These are phyloP conservation scores for Crocuta crocuta DNA, from an alignment of 2,113 vertebrate genomes.

Conservation along the genomic window DNA sequence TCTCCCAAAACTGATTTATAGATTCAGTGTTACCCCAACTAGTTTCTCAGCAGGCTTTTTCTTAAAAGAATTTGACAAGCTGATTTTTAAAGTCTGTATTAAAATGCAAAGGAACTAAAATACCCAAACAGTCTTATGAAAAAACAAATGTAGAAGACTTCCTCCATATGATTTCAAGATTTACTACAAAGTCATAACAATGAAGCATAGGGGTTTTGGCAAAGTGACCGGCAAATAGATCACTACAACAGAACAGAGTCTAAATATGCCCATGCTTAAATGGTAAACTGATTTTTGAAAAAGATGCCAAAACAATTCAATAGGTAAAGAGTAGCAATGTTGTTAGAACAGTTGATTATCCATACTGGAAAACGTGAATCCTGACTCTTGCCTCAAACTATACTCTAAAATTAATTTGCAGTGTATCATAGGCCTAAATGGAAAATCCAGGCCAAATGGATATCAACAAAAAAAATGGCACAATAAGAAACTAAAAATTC, in stretches of 20 bases:
- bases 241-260: background rate
- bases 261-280: background rate
- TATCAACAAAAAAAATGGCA: background rate
- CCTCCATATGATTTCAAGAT: background rate
- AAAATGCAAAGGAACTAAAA: background rate
- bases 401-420: background rate
- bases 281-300: background rate
- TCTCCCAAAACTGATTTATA: background rate
- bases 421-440: background rate
- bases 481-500: background rate
- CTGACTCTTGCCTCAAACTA: background rate
- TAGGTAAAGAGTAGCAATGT: background rate
- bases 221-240: background rate
- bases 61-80: background rate
- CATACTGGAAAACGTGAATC: background rate
- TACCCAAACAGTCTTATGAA: background rate
- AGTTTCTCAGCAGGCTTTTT: background rate
- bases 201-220: background rate
- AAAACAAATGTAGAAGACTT: background rate
- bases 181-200: background rate
- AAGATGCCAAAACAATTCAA: background rate
- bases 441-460: background rate
- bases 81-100: background rate
- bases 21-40: background rate
- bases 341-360: background rate